Evolutionary conservation across 2,113 vertebrate species (phyloP).

Genomic region (cat (Felis catus)): F.catus_Fca126_mat1.0 CM031413.1:138020001-138020500

Average conservation of each 20-base stretch:
- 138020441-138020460: background rate
- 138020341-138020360: background rate
- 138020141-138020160: background rate
- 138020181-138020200: background rate
- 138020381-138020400: background rate
- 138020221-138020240: conserved; percentile 6
- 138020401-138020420: background rate
- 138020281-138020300: background rate
- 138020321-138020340: background rate
- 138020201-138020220: background rate
- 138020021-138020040: background rate
- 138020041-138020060: background rate
- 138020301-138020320: background rate
- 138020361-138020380: background rate
- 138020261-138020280: background rate
- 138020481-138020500: background rate
- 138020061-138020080: background rate
- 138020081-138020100: background rate
- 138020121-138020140: background rate
- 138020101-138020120: background rate
- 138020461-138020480: background rate
- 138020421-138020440: background rate
- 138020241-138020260: background rate
- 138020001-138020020: background rate
- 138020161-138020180: background rate